These are phyloP conservation scores for Engystomops pustulosus DNA, from an alignment of 2,113 vertebrate species.

Conservation along the genomic window DNA sequence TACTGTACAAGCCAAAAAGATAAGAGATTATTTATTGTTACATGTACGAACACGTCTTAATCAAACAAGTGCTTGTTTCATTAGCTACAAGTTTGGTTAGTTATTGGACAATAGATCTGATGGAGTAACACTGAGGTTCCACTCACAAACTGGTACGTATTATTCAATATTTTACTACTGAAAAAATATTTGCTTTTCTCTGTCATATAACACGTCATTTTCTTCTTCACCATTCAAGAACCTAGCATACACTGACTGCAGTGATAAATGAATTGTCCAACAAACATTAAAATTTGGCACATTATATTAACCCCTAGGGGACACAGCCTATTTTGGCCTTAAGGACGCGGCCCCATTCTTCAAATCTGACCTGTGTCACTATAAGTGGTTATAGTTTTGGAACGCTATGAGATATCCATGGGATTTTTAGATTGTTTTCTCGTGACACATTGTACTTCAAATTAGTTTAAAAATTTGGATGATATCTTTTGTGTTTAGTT, in stretches of 20 bases:
- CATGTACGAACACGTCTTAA: conserved; percentile 43
- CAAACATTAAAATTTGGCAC: too few relatives aligned
- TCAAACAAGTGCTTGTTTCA: conserved; percentile 27
- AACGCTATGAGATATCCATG: too few relatives aligned
- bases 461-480: too few relatives aligned
- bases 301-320: too few relatives aligned
- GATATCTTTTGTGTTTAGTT: too few relatives aligned
- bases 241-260: not conserved
- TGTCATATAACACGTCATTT: not conserved
- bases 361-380: too few relatives aligned
- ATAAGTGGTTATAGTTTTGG: too few relatives aligned
- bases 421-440: too few relatives aligned
- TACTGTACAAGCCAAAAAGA: conserved; percentile 26
- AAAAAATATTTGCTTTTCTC: conserved; percentile 3
- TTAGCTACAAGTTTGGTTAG: not conserved
- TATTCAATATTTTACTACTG: not conserved
- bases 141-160: not conserved
- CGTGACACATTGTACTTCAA: too few relatives aligned
- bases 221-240: not conserved
- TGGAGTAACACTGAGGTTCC: not conserved
- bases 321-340: too few relatives aligned
- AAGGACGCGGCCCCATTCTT: too few relatives aligned
- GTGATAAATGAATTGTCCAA: not conserved
- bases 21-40: conserved; percentile 33
- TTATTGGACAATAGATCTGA: conserved; percentile 2